These are phyloP conservation scores for Linurgus olivaceus DNA, from an alignment of 2,797 vertebrate genomes.

Conservation along the genomic window DNA sequence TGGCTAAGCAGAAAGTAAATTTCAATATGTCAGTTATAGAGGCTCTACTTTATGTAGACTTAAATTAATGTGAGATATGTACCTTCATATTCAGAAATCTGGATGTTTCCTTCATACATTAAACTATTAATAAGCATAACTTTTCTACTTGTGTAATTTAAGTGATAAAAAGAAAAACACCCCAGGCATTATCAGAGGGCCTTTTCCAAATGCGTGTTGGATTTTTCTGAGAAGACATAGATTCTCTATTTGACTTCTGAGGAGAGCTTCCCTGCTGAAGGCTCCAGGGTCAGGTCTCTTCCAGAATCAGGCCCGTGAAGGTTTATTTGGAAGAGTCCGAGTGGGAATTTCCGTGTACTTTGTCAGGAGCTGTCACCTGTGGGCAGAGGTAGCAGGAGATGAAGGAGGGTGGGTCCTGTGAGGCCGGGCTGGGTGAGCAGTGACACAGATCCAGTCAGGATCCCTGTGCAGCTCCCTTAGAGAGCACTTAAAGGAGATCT, in stretches of 20 bases:
- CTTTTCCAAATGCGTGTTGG: background rate
- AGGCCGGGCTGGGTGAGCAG: background rate
- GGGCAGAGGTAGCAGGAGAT: background rate
- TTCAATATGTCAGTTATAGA: slow-evolving; percentile 87
- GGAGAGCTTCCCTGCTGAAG: background rate
- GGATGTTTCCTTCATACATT: slow-evolving; percentile 88
- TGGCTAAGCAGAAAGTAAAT: slow-evolving; percentile 86
- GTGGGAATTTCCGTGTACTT: background rate
- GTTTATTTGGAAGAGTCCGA: background rate
- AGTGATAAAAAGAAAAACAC: background rate
- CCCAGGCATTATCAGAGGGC: slow-evolving; percentile 44
- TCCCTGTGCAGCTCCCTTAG: background rate
- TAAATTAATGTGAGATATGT: slow-evolving; percentile 89
- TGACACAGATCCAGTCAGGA: background rate
- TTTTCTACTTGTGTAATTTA: slow-evolving; percentile 80
- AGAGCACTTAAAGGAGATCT: background rate
- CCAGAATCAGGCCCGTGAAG: background rate
- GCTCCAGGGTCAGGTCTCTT: background rate
- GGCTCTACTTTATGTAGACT: slow-evolving; percentile 86
- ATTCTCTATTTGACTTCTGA: background rate
- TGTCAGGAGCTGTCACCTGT: background rate
- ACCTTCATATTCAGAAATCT: slow-evolving; percentile 88
- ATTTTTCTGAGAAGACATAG: background rate
- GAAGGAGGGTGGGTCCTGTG: background rate
- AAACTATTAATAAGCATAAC: slow-evolving; percentile 86